Evolutionary conservation across 2,797 vertebrate species (phyloP), one percentile per base, ranked within the genome.

Genomic region (Propithecus perrieri): DNA sequence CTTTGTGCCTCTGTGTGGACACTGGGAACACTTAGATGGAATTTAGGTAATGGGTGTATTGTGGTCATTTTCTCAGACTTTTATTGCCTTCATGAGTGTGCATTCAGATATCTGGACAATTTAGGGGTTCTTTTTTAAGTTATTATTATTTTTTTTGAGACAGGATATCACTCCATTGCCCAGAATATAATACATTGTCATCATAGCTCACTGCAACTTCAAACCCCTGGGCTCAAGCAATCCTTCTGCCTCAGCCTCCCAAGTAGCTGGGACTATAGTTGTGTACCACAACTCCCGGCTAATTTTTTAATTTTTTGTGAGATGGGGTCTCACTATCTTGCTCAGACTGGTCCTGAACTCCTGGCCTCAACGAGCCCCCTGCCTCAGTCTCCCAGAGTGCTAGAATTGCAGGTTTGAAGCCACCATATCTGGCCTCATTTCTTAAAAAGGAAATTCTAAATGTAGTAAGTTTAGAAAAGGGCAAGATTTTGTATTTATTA

Each of bases 231-330:
- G 33, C 63, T n/a, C 63, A 35, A n/a, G 33, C 63, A 67, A 5
- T 67, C 33, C 33, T 28, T 26, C 63, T 35, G 18, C 63, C 17
- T 67, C 33, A 18, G 33, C n/a, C 63, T 65, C 33, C 15, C 63
- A n/a, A 67, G 63, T n/a, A 65, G 33, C 33, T 67, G 63, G n/a
- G 17, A 35, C 63, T 67, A 18, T 7, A 10, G 17, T 33, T 33
- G 0, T 65, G 33, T 9, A 17, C 63, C 33, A 35, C 63, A 8
- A n/a, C 0, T 15, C 33, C 33, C 4, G 8, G 4, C 33, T 67
- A 20, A 18, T 67, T 67, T 67, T 67, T 67, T 4, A 18, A 35
- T n/a, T n/a, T 67, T 67, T 67, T 35, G 7, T 35, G 63, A 67
- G 17, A 35, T 4, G 2, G 8, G 63, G 7, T 67, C 33, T 67